phyloP scores from a whole-genome alignment of 2,888 invertebrate species.

The Ectobius pallidus region DNA sequence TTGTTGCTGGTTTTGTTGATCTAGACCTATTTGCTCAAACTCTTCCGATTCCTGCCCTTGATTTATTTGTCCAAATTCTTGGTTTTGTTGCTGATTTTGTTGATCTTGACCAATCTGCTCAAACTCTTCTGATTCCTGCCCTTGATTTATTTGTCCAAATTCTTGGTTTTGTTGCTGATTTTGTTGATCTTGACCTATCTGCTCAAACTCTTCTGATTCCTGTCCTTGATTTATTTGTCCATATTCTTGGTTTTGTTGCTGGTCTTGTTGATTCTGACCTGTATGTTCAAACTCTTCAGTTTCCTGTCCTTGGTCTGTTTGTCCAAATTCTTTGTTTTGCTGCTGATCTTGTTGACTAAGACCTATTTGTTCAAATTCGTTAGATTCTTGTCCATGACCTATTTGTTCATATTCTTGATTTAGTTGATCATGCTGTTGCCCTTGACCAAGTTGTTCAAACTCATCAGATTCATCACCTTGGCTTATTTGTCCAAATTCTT shows the following conservation, averaged over 20 bases:
- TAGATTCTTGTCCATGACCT: background rate
- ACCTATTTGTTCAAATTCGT: constrained; percentile 15
- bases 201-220: constrained; percentile 25
- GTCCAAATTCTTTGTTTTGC: constrained; percentile 48
- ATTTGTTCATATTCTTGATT: constrained; percentile 41
- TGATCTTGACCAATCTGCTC: constrained; percentile 41
- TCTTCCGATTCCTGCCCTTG: constrained; percentile 31
- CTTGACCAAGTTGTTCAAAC: constrained; percentile 8
- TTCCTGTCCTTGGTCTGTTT: constrained; percentile 37
- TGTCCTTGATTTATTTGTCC: background rate
- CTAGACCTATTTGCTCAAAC: constrained; percentile 34
- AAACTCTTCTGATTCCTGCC: background rate
- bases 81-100: constrained; percentile 49
- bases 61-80: constrained; percentile 45
- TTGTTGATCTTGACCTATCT: constrained; percentile 41
- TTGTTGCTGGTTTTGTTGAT: background rate
- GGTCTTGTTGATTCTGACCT: constrained; percentile 32
- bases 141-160: constrained; percentile 42
- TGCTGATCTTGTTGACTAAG: constrained; percentile 47
- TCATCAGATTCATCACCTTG: background rate
- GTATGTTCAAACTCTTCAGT: constrained; percentile 35
- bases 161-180: constrained; percentile 50
- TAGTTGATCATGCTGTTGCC: constrained; percentile 33
- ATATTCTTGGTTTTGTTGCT: constrained; percentile 36
- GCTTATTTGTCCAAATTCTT: background rate